Conservation (phyloP, 2,113 vertebrate species). For the Turdus rufiventris region DNA sequence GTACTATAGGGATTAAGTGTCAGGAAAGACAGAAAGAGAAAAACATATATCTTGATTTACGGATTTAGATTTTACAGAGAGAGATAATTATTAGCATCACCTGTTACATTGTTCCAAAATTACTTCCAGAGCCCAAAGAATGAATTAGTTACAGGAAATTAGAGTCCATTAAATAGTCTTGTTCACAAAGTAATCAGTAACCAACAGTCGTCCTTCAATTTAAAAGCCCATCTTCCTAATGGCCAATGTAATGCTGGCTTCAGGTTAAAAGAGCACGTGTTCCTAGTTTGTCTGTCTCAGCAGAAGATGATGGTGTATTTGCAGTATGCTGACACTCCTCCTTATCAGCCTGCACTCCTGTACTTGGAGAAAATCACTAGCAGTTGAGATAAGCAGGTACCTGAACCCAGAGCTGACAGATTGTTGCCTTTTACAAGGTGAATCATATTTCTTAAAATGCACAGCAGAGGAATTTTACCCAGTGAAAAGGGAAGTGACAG, state of each 20-base stretch:
- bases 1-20: not conserved
- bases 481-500: not conserved
- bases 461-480: conserved; percentile 27
- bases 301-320: not conserved
- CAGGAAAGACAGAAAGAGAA: not conserved
- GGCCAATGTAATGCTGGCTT: not conserved
- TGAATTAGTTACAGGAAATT: conserved; percentile 20
- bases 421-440: conserved; percentile 48
- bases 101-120: not conserved
- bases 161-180: not conserved
- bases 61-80: not conserved
- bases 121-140: not conserved
- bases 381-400: not conserved
- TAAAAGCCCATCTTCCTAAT: not conserved
- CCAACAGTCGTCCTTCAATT: not conserved
- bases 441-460: conserved; percentile 46
- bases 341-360: not conserved
- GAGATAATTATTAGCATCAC: not conserved
- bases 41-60: not conserved
- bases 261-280: not conserved
- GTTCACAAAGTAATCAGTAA: conserved; percentile 10
- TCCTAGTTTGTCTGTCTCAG: not conserved
- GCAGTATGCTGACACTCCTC: not conserved
- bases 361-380: conserved; percentile 6
- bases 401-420: conserved; percentile 20